Conservation (phyloP, 2,113 vertebrate genomes). For the Petrocephalus zakoni region DNA sequence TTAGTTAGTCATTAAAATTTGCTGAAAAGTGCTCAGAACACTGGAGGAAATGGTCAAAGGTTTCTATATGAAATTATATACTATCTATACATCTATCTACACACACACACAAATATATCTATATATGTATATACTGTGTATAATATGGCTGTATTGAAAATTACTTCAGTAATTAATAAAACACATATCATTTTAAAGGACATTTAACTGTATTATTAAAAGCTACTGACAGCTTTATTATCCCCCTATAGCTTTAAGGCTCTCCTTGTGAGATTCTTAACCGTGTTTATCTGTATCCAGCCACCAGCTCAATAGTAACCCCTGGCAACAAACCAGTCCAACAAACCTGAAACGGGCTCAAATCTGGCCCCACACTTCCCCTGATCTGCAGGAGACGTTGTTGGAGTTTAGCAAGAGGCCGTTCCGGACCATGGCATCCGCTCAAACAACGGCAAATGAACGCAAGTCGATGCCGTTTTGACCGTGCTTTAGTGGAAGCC, state of each 20-base stretch:
- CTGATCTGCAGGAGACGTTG: constrained; percentile 1
- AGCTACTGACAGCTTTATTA: constrained; percentile 51
- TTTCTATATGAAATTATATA: constrained; percentile 78
- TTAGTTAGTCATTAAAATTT: constrained; percentile 54
- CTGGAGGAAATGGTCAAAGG: constrained; percentile 66
- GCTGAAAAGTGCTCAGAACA: constrained; percentile 60
- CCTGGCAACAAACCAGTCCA: constrained; percentile 23
- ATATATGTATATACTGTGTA: constrained; percentile 63
- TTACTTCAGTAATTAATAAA: constrained; percentile 67
- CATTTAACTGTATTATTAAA: constrained; percentile 56
- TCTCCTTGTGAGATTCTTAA: constrained; percentile 49
- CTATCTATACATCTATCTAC: constrained; percentile 68
- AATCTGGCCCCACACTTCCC: not conserved
- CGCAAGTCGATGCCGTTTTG: not conserved
- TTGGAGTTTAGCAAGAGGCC: constrained; percentile 23
- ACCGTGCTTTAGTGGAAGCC: not conserved
- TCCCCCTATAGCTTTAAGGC: constrained; percentile 61
- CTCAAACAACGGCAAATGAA: not conserved
- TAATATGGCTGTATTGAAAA: constrained; percentile 75
- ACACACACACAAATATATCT: constrained; percentile 66
- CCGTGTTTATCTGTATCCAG: constrained; percentile 35
- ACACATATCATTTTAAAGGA: constrained; percentile 65
- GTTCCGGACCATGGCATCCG: not conserved
- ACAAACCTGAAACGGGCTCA: not conserved
- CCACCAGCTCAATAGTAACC: constrained; percentile 24